Evolutionary conservation across 1,140 invertebrate species (phyloP).

Genomic region (Halyomorpha halys): DNA sequence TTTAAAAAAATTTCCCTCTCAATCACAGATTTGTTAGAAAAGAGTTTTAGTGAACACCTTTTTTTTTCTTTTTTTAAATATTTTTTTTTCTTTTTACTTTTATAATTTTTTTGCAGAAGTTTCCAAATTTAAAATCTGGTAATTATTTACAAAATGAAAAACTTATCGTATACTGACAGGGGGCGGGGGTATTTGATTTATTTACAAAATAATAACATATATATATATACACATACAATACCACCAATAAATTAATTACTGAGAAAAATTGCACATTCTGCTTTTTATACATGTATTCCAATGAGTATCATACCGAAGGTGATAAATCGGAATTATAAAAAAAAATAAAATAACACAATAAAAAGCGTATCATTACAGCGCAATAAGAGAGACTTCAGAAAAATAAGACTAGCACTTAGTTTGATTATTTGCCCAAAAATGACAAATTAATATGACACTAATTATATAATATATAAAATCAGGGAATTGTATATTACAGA

Average conservation of each 20-base stretch:
- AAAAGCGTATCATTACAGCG: conserved; percentile 16
- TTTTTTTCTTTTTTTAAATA: conserved; percentile 4
- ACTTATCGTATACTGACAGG: conserved; percentile 11
- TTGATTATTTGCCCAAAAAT: conserved; percentile 5
- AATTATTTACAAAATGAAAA: conserved; percentile 10
- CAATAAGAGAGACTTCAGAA: conserved; percentile 9
- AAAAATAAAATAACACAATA: background rate
- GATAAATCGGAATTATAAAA: background rate
- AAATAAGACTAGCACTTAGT: conserved; percentile 16
- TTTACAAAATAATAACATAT: conserved; percentile 8
- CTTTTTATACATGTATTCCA: background rate
- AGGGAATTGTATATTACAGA: too few relatives aligned
- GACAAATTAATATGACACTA: too few relatives aligned
- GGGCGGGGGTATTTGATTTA: background rate
- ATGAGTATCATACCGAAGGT: background rate
- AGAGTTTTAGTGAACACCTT: conserved; percentile 8
- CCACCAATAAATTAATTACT: conserved; percentile 14
- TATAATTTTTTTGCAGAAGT: background rate
- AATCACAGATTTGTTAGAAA: conserved; percentile 17
- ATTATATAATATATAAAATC: too few relatives aligned
- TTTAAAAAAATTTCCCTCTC: background rate
- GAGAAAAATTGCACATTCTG: conserved; percentile 13
- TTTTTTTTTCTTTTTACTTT: background rate
- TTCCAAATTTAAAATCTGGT: background rate
- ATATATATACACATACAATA: conserved; percentile 17